Evolutionary conservation across 2,888 invertebrate species (phyloP), one percentile per base, ranked within the genome.

Genomic region (Coronaproctus castanopsis): DNA sequence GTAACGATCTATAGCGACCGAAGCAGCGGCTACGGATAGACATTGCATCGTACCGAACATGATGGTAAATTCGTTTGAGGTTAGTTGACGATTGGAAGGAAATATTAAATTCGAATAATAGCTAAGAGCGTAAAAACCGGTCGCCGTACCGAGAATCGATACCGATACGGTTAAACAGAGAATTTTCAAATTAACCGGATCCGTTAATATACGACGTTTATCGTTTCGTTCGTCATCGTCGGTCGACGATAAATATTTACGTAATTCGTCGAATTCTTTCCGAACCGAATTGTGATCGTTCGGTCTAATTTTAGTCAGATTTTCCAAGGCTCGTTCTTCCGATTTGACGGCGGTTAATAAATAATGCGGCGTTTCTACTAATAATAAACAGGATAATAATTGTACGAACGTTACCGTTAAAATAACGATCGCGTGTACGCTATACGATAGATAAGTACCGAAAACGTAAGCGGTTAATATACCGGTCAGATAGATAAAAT

Each of bases 121-220:
- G 19, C 21, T 22, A 2, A 55, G 1, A 10, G 19, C 55, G 5
- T 20, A 20, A 55, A 20, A n/a, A 14, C 55, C 55, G 1, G 55
- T 24, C 1, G 24, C 55, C 18, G 36, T 48, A 55, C 21, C 20
- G 19, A n/a, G 18, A 18, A 55, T 55, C 21, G 20, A 21, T 20
- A 55, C 20, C 21, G 48, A 2, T 14, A 55, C 8, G 2, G 48
- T 48, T n/a, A 55, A 36, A 2, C 24, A 36, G 2, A 55, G 18
- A 24, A 24, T 55, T 55, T 55, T 55, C 18, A 36, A 55, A 36
- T 55, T 55, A 1, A 48, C 55, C 36, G 24, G 23, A n/a, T 24
- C 23, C 21, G 24, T 5, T 18, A 55, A 24, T 24, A 55, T n/a
- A n/a, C n/a, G n/a, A n/a, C n/a, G n/a, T n/a, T n/a, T n/a, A n/a